Base-by-base conservation (phyloP, 1,140 invertebrate genomes). In the Diploscapter pachys region DNA sequence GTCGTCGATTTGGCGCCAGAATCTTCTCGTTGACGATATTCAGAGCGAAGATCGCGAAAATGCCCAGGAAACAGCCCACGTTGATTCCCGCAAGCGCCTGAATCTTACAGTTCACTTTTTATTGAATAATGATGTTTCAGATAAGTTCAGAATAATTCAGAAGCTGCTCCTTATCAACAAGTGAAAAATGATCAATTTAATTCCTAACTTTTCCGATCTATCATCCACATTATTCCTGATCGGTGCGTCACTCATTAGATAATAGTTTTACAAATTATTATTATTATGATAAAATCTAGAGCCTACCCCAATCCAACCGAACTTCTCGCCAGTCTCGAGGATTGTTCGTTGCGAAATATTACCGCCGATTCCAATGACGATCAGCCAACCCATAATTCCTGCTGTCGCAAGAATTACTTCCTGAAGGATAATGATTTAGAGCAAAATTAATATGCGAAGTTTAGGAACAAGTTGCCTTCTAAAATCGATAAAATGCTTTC, bases 321-420 rank as follows among this genome's bases (percentile, higher is more conserved):
- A 79, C 62, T 72, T 52, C 53, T 79, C 78, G 9, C 78, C 78
- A 55, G 78, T 79, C 64, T 79, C 78, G 57, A 79, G 73, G 51
- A 79, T 79, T 3, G 78, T 79, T 52, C 77, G 49, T 56, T 79
- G 78, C 48, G 78, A 79, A 62, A 79, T 69, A 51, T 71, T 78
- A 31, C 76, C 78, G 49, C 76, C 76, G 61, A 79, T 79, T 48
- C 78, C 78, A 52, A 75, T 71, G 57, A 79, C 73, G 63, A 79
- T 78, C 5, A 79, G 71, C 78, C 78, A 79, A 50, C 77, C 78
- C 66, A 79, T 79, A 9, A 79, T 79, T 51, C 77, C 78, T 11
- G 72, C 78, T 48, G 76, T 79, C 2, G 78, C 64, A 54, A 79
- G 69, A 63, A 79, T 74, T 62, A 79, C 63, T 66, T 79, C 78